phyloP scores from a whole-genome alignment of 1,140 invertebrate genomes.

The Lepidurus couesii region DNA sequence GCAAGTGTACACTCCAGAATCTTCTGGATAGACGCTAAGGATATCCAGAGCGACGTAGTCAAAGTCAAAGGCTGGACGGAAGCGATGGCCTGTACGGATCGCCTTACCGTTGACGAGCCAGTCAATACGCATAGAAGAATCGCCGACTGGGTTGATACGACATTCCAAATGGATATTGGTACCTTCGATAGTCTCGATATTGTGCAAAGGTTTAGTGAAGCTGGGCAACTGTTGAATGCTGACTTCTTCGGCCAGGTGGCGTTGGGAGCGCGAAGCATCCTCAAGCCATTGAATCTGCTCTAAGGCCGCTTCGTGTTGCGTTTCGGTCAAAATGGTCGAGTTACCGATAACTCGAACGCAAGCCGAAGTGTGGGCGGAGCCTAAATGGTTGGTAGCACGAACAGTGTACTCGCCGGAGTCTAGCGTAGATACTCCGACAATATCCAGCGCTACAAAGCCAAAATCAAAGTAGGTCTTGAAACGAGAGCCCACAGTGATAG shows the following conservation, averaged over 20 bases:
- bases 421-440: slow-evolving; percentile 73
- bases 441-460: slow-evolving; percentile 84
- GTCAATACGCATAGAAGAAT: slow-evolving; percentile 90
- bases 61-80: slow-evolving; percentile 93
- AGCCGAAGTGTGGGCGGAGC: slow-evolving; percentile 82
- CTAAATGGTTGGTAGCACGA: slow-evolving; percentile 84
- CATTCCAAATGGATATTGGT: slow-evolving; percentile 90
- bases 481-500: slow-evolving; percentile 56
- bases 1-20: slow-evolving; percentile 93
- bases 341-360: slow-evolving; percentile 75
- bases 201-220: slow-evolving; percentile 80
- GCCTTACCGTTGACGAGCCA: slow-evolving; percentile 92
- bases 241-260: slow-evolving; percentile 45
- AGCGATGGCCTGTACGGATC: slow-evolving; percentile 71
- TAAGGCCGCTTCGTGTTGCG: slow-evolving; percentile 88
- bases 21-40: slow-evolving; percentile 89
- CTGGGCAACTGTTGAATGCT: slow-evolving; percentile 73
- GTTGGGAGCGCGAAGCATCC: slow-evolving; percentile 62
- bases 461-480: slow-evolving; percentile 94
- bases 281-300: slow-evolving; percentile 93
- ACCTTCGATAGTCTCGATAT: slow-evolving; percentile 84
- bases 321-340: slow-evolving; percentile 84
- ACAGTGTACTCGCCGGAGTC: slow-evolving; percentile 94
- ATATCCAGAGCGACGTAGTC: slow-evolving; percentile 95
- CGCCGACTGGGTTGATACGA: slow-evolving; percentile 85